Conservation (phyloP, 2,888 invertebrate species). For the Troides oblongomaculatus region DNA sequence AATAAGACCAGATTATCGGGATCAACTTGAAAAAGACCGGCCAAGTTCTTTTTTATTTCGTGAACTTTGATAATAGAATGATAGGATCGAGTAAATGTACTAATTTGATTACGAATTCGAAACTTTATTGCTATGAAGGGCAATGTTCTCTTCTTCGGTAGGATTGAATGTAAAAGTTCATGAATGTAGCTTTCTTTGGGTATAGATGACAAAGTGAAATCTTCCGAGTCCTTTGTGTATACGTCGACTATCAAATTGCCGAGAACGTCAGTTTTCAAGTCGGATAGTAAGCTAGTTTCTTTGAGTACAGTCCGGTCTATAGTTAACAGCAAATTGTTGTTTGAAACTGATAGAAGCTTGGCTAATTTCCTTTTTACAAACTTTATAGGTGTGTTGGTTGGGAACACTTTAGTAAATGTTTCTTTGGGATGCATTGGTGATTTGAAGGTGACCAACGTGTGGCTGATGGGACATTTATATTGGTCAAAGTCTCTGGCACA, state of each 20-base stretch:
- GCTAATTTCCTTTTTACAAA: slow-evolving; percentile 69
- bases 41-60: slow-evolving; percentile 81
- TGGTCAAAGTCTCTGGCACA: slow-evolving; percentile 57
- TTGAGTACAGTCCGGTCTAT: slow-evolving; percentile 69
- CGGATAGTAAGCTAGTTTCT: slow-evolving; percentile 60
- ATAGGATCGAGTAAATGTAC: slow-evolving; percentile 75
- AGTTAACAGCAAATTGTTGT: slow-evolving; percentile 62
- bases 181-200: slow-evolving; percentile 69
- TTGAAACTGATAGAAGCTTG: slow-evolving; percentile 62
- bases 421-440: slow-evolving; percentile 64
- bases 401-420: slow-evolving; percentile 69
- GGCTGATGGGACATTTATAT: slow-evolving; percentile 66
- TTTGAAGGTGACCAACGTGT: slow-evolving; percentile 65
- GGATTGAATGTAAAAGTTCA: slow-evolving; percentile 61
- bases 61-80: slow-evolving; percentile 75
- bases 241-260: slow-evolving; percentile 69
- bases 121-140: slow-evolving; percentile 75
- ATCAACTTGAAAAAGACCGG: slow-evolving; percentile 78
- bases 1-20: slow-evolving; percentile 71
- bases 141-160: slow-evolving; percentile 64
- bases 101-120: slow-evolving; percentile 62
- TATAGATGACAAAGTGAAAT: slow-evolving; percentile 62
- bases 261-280: slow-evolving; percentile 61
- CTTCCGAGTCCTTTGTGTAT: slow-evolving; percentile 67
- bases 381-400: slow-evolving; percentile 65